Base-by-base conservation (phyloP, 2,113 vertebrate species). In the Climacteris rufus region DNA sequence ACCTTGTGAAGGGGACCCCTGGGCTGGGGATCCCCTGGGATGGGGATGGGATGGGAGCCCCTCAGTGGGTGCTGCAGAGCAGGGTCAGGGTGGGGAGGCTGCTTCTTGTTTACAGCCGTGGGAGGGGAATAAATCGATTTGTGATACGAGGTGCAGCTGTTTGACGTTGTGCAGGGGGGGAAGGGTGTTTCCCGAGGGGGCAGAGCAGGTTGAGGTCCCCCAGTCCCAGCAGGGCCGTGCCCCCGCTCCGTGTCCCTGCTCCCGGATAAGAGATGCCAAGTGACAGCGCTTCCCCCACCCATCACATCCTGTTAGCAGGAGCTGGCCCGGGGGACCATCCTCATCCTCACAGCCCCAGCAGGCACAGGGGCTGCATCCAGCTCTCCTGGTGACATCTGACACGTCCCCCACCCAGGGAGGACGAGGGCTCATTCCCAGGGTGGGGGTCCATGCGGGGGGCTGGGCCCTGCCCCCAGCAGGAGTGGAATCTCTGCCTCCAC, bases 61-160 rank as follows among this genome's bases (percentile, higher is more conserved):
- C 71, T 44, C 11, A 4, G 40, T 39, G 79, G 61, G 78, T 82
- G 80, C 75, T 69, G 90, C 76, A 61, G 76, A 68, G 56, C 10
- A 17, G 15, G 33, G 53, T 28, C 7, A 2, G 61, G 70, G 24
- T 7, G 20, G 44, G 35, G 72, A 52, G 27, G 80, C 27, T 69
- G 83, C 83, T 88, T 87, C 87, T 94, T 95, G 95, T 97, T 97
- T 97, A 97, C 96, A 96, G 15, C 10, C 12, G 7, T 14, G 31
- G 31, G 25, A 25, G 69, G 39, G 76, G 30, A 97, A 97, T 96
- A 97, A 97, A 84, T 69, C 14, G 59, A 92, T 96, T 97, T 97
- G 94, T 96, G 96, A 78, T 96, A 93, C 1, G 23, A 87, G 52
- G 60, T 14, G 64, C 7, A 5, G 52, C n/a, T 72, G 44, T 50